phyloP scores from a whole-genome alignment of 1,140 invertebrate genomes.

The Drosophila sulfurigaster region DNA sequence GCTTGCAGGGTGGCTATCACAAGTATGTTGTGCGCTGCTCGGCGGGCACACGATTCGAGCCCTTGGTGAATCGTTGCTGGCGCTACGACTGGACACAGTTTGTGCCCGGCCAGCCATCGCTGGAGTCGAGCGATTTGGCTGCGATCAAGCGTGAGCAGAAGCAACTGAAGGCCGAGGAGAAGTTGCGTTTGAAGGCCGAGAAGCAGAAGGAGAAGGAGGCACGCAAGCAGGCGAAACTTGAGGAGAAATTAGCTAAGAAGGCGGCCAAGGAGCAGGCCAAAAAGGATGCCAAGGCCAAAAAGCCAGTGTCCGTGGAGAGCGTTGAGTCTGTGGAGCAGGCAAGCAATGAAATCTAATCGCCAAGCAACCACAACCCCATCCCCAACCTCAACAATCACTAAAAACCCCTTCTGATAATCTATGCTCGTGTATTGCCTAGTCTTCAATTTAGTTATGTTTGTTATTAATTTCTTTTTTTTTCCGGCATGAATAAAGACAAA shows the following conservation, averaged over 20 bases:
- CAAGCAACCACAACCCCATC: not conserved
- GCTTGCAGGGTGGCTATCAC: constrained; percentile 54
- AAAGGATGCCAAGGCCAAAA: constrained; percentile 61
- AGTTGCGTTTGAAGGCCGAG: constrained; percentile 60
- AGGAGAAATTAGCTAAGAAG: constrained; percentile 70
- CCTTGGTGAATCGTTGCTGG: constrained; percentile 57
- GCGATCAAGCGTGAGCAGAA: constrained; percentile 74
- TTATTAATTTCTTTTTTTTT: constrained; percentile 39
- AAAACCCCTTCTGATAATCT: constrained; percentile 14
- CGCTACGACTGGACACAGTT: constrained; percentile 70
- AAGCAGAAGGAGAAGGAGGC: constrained; percentile 67
- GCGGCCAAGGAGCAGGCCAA: constrained; percentile 73
- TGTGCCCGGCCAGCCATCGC: constrained; percentile 45
- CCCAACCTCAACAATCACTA: not conserved
- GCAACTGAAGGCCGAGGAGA: constrained; percentile 66
- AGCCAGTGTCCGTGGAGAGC: constrained; percentile 55
- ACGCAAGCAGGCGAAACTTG: constrained; percentile 70
- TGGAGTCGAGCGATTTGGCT: constrained; percentile 62
- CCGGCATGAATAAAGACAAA: constrained; percentile 60
- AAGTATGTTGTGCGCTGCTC: constrained; percentile 74
- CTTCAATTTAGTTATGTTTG: constrained; percentile 43
- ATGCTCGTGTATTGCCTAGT: constrained; percentile 61
- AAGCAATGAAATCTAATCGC: constrained; percentile 1
- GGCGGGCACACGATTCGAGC: constrained; percentile 54
- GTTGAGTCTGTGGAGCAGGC: constrained; percentile 51